Conservation (phyloP, 2,888 invertebrate genomes). For the Agriotes lineatus region DNA sequence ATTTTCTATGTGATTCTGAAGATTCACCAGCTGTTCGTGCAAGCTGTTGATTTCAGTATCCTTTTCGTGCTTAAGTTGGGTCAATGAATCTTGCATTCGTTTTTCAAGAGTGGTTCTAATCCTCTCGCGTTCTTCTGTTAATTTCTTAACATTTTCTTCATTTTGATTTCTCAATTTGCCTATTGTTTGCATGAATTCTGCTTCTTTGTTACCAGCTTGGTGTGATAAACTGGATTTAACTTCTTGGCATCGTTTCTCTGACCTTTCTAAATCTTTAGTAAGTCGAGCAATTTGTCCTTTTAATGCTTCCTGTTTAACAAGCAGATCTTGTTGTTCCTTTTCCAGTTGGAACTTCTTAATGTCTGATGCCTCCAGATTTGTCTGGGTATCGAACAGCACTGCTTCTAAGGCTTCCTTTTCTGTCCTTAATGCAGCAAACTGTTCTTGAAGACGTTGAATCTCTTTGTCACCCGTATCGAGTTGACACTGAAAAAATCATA, state of each 20-base stretch:
- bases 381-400: constrained; percentile 86
- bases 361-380: constrained; percentile 82
- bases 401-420: constrained; percentile 92
- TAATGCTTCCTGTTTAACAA: constrained; percentile 82
- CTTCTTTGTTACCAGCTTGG: constrained; percentile 82
- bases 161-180: constrained; percentile 78
- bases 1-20: constrained; percentile 85
- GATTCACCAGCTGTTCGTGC: constrained; percentile 81
- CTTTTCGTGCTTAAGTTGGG: constrained; percentile 81
- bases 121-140: constrained; percentile 85
- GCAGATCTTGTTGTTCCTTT: constrained; percentile 81
- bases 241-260: constrained; percentile 76
- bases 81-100: constrained; percentile 82
- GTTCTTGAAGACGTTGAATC: constrained; percentile 83
- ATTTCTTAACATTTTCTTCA: constrained; percentile 80
- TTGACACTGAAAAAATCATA: constrained; percentile 58
- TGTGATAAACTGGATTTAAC: constrained; percentile 79
- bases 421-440: constrained; percentile 83
- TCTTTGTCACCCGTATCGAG: constrained; percentile 85
- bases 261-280: constrained; percentile 82
- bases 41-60: constrained; percentile 81
- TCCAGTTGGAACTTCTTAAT: constrained; percentile 80
- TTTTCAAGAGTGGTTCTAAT: constrained; percentile 81
- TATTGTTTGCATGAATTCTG: constrained; percentile 82
- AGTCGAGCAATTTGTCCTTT: constrained; percentile 81